These are phyloP conservation scores for Drosophila saltans DNA, from an alignment of 1,140 invertebrate genomes.

Conservation along the genomic window DNA sequence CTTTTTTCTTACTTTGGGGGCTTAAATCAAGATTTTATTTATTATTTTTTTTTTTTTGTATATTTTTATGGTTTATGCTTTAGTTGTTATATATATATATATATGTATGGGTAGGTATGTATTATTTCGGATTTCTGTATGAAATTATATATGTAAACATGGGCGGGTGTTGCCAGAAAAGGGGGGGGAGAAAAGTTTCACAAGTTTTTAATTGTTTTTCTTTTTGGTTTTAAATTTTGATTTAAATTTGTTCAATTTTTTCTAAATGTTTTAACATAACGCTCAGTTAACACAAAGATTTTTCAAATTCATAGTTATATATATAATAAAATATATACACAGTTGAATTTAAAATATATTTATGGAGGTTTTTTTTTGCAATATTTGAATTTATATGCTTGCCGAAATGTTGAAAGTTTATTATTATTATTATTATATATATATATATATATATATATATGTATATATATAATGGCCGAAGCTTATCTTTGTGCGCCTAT, in stretches of 20 bases:
- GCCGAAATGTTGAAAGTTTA: slow-evolving; percentile 9
- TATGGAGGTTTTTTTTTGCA: not conserved
- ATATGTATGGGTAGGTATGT: slow-evolving; percentile 34
- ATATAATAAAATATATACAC: slow-evolving; percentile 60
- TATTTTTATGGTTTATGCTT: slow-evolving; percentile 13
- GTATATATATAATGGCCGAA: slow-evolving; percentile 28
- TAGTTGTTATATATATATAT: slow-evolving; percentile 32
- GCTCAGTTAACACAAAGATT: slow-evolving; percentile 55
- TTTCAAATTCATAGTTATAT: slow-evolving; percentile 20
- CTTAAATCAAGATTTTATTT: slow-evolving; percentile 14
- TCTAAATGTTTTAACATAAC: slow-evolving; percentile 27
- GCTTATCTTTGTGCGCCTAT: slow-evolving; percentile 14
- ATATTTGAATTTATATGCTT: slow-evolving; percentile 5
- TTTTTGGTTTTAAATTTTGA: slow-evolving; percentile 34
- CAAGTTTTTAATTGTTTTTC: slow-evolving; percentile 26
- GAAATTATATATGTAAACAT: slow-evolving; percentile 68
- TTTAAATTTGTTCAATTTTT: slow-evolving; percentile 47
- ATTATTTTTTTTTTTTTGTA: slow-evolving; percentile 15
- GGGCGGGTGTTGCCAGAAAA: slow-evolving; percentile 80
- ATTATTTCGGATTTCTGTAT: slow-evolving; percentile 36
- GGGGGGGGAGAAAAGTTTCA: slow-evolving; percentile 33
- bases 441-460: slow-evolving; percentile 18
- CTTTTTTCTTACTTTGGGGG: not conserved
- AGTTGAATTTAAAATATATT: slow-evolving; percentile 39
- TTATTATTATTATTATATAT: slow-evolving; percentile 19